A percentile compares a stretch with the other conserved stretches of the same genome.
phyloP scores from a whole-genome alignment of 2,113 vertebrate genomes.

The Elaphurus davidianus region DNA sequence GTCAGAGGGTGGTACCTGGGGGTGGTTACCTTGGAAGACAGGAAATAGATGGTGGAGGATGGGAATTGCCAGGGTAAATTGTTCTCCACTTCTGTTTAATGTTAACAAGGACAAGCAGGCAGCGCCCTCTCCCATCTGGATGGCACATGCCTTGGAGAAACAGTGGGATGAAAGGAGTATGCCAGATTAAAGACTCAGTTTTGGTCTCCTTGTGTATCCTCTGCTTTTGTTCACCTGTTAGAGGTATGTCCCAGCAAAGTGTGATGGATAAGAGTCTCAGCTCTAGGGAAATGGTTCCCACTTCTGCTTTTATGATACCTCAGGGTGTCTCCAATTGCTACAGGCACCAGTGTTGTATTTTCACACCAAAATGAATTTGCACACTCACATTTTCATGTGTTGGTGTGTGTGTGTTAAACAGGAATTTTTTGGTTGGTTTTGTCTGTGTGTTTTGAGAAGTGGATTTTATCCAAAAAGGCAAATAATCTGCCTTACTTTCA shows the following conservation, averaged over 20 bases:
- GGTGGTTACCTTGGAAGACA: not conserved
- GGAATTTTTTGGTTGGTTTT: not conserved
- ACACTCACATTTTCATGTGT: not conserved
- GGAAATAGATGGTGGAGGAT: conserved; percentile 28
- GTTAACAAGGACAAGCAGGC: conserved; percentile 53
- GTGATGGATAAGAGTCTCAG: not conserved
- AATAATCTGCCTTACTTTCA: not conserved
- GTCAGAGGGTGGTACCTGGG: not conserved
- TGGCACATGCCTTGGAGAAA: conserved; percentile 53
- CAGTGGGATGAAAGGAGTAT: conserved; percentile 48
- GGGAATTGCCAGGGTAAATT: conserved; percentile 41
- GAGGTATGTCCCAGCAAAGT: not conserved
- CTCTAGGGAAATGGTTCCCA: not conserved
- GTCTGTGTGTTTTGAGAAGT: not conserved
- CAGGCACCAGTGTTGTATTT: not conserved
- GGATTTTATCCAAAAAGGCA: not conserved
- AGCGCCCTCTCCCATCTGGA: conserved; percentile 58
- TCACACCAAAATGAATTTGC: not conserved
- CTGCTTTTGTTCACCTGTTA: conserved; percentile 55
- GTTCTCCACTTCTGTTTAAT: conserved; percentile 50
- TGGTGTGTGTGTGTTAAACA: not conserved
- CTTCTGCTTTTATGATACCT: not conserved
- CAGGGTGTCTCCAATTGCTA: not conserved
- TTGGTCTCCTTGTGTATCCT: not conserved
- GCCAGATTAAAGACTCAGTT: conserved; percentile 16